Conservation (phyloP, 2,888 invertebrate species). For the Iphiclides podalirius region DNA sequence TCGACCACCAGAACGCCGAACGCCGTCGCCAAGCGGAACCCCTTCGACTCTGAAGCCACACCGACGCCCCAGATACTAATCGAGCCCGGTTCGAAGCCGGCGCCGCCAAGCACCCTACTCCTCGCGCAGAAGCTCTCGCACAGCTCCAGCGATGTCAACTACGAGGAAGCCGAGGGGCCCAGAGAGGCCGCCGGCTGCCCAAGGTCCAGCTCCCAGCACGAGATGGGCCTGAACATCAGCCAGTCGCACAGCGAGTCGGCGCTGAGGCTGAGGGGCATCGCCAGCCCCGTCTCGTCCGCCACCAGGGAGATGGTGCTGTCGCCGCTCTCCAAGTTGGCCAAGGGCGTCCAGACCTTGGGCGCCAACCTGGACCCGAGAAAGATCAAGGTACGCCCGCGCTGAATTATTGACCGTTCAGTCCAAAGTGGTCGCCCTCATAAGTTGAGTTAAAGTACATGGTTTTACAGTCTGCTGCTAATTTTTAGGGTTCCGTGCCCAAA, state of each 20-base stretch:
- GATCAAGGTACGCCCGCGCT: constrained; percentile 77
- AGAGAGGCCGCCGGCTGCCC: constrained; percentile 57
- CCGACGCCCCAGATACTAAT: constrained; percentile 84
- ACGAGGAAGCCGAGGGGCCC: constrained; percentile 45
- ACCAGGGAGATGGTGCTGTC: constrained; percentile 85
- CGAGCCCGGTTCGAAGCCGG: constrained; percentile 56
- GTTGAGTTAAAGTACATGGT: too few species aligned
- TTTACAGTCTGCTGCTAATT: too few species aligned
- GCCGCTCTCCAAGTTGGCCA: constrained; percentile 90
- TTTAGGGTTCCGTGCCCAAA: too few species aligned
- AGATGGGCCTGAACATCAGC: constrained; percentile 85
- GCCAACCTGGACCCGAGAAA: constrained; percentile 92
- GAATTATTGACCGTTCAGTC: too few species aligned
- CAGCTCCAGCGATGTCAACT: constrained; percentile 84
- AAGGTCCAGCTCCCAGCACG: constrained; percentile 82
- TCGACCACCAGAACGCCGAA: constrained; percentile 56
- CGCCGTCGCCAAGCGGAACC: constrained; percentile 57
- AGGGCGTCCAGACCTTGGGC: constrained; percentile 91
- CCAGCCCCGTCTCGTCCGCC: constrained; percentile 83
- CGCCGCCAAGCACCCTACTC: constrained; percentile 77
- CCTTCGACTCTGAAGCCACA: constrained; percentile 53
- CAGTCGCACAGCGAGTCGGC: constrained; percentile 91
- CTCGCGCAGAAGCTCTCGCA: constrained; percentile 84
- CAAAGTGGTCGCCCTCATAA: too few species aligned
- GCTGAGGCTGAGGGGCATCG: constrained; percentile 82